A percentile compares a stretch with the other conserved stretches of the same genome.
Conservation (phyloP, 2,888 invertebrate species). For the Caenorhabditis sp. region DNA sequence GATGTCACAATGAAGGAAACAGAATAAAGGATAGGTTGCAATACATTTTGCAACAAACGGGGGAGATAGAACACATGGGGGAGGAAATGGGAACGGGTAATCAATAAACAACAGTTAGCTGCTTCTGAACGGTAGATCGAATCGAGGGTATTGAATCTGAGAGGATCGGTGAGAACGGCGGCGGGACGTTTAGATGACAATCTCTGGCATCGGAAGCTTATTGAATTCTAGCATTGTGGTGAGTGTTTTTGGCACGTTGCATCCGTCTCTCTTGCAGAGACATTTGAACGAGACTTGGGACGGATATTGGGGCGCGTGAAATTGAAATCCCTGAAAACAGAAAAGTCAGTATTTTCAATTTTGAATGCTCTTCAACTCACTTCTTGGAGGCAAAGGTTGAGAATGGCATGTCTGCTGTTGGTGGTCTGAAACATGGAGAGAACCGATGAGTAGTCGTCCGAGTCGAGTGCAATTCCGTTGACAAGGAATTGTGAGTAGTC, state of each 20-base stretch:
- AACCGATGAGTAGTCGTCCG: conserved; percentile 41
- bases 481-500: conserved; percentile 24
- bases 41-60: too few relatives aligned
- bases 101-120: too few relatives aligned
- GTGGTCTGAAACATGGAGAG: conserved; percentile 16
- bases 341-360: not conserved
- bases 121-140: too few relatives aligned
- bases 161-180: not conserved
- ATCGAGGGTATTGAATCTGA: too few relatives aligned
- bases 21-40: not conserved
- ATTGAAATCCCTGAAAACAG: conserved; percentile 43
- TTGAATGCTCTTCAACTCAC: conserved; percentile 42
- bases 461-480: conserved; percentile 35
- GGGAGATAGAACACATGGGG: not conserved
- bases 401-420: conserved; percentile 69
- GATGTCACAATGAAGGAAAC: not conserved
- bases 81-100: not conserved
- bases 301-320: conserved; percentile 58
- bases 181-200: not conserved
- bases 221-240: conserved; percentile 50
- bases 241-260: conserved; percentile 65
- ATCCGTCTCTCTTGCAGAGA: conserved; percentile 78
- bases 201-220: conserved; percentile 41
- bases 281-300: conserved; percentile 74
- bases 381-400: conserved; percentile 77